These are phyloP conservation scores for Oryctes rhinoceros DNA, from an alignment of 1,140 invertebrate genomes.

Conservation along the genomic window DNA sequence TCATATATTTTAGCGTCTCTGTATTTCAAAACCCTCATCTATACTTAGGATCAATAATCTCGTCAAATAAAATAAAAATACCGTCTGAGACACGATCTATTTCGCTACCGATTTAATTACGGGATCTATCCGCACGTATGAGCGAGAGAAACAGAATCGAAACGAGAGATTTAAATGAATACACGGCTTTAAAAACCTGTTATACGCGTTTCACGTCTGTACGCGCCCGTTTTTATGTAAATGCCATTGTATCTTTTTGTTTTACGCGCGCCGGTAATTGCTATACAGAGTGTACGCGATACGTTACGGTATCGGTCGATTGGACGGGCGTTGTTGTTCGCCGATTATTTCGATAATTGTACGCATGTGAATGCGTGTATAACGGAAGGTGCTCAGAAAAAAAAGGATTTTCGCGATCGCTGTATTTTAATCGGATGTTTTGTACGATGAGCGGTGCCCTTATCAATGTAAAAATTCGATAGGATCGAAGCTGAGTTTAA, in stretches of 20 bases:
- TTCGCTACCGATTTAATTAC: conserved; percentile 50
- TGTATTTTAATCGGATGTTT: background rate
- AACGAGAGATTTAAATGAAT: conserved; percentile 13
- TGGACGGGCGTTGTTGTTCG: background rate
- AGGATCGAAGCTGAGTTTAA: background rate
- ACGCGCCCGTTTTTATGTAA: conserved; percentile 18
- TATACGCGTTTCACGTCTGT: conserved; percentile 1
- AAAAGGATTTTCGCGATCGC: background rate
- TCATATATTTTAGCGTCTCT: too few relatives aligned
- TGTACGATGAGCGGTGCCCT: background rate
- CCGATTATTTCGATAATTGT: background rate
- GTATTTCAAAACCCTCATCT: too few relatives aligned
- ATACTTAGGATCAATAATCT: background rate
- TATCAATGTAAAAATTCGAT: background rate
- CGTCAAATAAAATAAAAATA: conserved; percentile 46
- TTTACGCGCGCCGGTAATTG: conserved; percentile 25
- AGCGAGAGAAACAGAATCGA: background rate
- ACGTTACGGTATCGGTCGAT: background rate
- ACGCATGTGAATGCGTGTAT: background rate
- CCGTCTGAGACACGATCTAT: conserved; percentile 44
- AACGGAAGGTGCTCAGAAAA: background rate
- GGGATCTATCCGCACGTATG: background rate
- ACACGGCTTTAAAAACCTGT: conserved; percentile 24
- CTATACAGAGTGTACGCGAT: conserved; percentile 33
- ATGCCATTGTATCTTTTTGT: conserved; percentile 26